Evolutionary conservation across 30 jellyfish, hydroid and myxozoan species (phyloP), one percentile per base, ranked within the genome.

Genomic region (Rhopilema esculentum): DNA sequence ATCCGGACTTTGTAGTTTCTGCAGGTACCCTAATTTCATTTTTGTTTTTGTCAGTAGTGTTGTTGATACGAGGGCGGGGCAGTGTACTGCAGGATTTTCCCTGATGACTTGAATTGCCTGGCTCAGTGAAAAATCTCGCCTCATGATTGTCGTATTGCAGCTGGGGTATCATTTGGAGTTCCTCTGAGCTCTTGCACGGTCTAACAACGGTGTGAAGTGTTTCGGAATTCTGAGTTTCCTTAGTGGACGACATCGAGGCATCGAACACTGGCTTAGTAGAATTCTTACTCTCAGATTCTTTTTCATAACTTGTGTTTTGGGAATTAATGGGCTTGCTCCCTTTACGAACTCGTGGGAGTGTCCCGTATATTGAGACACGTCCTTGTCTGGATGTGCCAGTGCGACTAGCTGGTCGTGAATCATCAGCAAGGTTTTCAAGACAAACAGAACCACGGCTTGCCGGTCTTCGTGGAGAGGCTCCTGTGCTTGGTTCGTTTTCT

Each of bases 311-410:
- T 71, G 49, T 22, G 16, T 22, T 71, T 26, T 0, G 62, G 16
- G 20, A 20, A 25, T 4, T n/a, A 26, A 26, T 28, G 19, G 64
- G 7, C 28, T 31, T 50, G 30, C 27, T 26, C 0, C 52, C 52
- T 40, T 49, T 73, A 8, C 48, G 22, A 2, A 31, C 17, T 27
- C 84, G 84, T 29, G 90, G 90, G 74, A 80, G 51, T 15, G 90
- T 80, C 16, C 74, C 90, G 49, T 80, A 80, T 23, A 80, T 49
- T 29, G 82, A 66, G 24, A 80, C 82, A 48, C 20, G 28, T 17
- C 61, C 64, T 65, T 66, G 81, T 23, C 61, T 65, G 17, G 26
- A 33, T 0, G 72, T 28, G 28, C 82, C 74, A 26, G 22, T 65
- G 27, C 75, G 63, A n/a, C 82, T 65, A 0, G 51, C 40, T 18